phyloP scores from a whole-genome alignment of 2,888 invertebrate genomes.

The Balanococcus diminutus region DNA sequence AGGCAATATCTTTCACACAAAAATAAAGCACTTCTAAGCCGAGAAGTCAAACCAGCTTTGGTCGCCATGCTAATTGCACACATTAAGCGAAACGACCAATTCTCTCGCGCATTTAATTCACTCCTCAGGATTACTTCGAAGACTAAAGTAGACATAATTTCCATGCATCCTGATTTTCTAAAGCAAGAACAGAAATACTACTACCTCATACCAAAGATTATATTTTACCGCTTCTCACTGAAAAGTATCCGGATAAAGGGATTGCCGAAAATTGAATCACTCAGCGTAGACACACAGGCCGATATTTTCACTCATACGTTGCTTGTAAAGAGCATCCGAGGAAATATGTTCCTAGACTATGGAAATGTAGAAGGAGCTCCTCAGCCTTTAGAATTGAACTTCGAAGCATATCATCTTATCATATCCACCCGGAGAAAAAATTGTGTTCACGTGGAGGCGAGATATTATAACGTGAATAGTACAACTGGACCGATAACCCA shows the following conservation, averaged over 20 bases:
- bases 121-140: not conserved
- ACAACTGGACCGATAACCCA: not conserved
- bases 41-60: not conserved
- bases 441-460: not conserved
- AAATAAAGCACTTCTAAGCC: not conserved
- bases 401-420: not conserved
- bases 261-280: not conserved
- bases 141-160: not conserved
- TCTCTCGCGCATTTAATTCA: not conserved
- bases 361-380: too few species aligned
- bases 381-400: not conserved
- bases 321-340: not conserved
- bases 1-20: not conserved
- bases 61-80: not conserved
- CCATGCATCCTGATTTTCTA: not conserved
- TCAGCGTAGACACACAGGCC: not conserved
- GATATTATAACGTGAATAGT: not conserved
- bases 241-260: not conserved
- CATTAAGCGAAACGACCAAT: not conserved
- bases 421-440: not conserved
- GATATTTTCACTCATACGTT: not conserved
- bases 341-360: not conserved
- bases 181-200: not conserved
- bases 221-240: not conserved
- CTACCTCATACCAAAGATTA: not conserved